Percentiles rank a stretch among this genome's conserved stretches.
These are phyloP conservation scores for Bicyclus anynana DNA, from an alignment of 1,140 invertebrate genomes.

Conservation along the genomic window DNA sequence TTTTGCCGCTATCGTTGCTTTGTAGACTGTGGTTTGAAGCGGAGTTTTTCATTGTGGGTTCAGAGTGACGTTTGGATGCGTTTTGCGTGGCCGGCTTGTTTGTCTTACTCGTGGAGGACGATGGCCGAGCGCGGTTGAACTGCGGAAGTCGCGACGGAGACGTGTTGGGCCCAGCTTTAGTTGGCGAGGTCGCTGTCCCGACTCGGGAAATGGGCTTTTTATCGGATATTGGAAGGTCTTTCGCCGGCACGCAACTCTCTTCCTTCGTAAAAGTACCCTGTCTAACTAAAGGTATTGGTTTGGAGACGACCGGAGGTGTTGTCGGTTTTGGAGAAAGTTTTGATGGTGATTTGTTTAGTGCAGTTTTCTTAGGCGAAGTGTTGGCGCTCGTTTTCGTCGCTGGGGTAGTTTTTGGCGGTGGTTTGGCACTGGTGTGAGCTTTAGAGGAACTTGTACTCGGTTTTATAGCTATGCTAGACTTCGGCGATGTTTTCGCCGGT, in stretches of 20 bases:
- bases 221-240: slow-evolving; percentile 64
- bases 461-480: slow-evolving; percentile 38
- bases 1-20: slow-evolving; percentile 74
- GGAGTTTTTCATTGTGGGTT: slow-evolving; percentile 68
- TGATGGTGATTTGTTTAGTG: slow-evolving; percentile 42
- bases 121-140: slow-evolving; percentile 52
- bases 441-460: slow-evolving; percentile 32
- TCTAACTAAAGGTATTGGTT: slow-evolving; percentile 79
- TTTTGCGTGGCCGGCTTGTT: slow-evolving; percentile 46
- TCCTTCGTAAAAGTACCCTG: slow-evolving; percentile 95
- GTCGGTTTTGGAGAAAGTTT: slow-evolving; percentile 50
- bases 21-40: slow-evolving; percentile 78
- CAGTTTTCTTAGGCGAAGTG: slow-evolving; percentile 56
- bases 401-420: slow-evolving; percentile 37
- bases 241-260: slow-evolving; percentile 76
- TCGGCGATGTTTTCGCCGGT: slow-evolving; percentile 32
- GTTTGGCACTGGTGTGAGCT: slow-evolving; percentile 45
- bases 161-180: slow-evolving; percentile 53
- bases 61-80: slow-evolving; percentile 40
- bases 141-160: slow-evolving; percentile 72
- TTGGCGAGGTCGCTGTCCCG: slow-evolving; percentile 46
- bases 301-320: slow-evolving; percentile 34
- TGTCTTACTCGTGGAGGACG: slow-evolving; percentile 37
- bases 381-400: slow-evolving; percentile 40
- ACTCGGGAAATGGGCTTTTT: slow-evolving; percentile 59